A percentile compares a stretch with the other conserved stretches of the same genome.
phyloP scores from a whole-genome alignment of 2,888 invertebrate species.

The Pterostichus niger region DNA sequence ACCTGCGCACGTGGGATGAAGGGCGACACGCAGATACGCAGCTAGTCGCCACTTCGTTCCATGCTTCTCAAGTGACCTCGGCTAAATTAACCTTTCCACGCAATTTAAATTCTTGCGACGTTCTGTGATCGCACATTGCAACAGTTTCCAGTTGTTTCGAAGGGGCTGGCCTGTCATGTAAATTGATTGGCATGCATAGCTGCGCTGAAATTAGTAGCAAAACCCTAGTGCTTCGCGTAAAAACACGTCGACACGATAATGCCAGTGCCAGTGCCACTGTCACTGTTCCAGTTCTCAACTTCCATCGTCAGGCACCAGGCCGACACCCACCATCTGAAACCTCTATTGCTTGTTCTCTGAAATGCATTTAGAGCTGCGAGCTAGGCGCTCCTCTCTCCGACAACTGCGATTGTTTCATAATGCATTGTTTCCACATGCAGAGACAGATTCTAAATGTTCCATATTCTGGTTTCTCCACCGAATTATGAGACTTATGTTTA shows the following conservation, averaged over 20 bases:
- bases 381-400: constrained; percentile 19
- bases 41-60: neutral
- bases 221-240: constrained; percentile 38
- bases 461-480: constrained; percentile 31
- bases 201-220: constrained; percentile 51
- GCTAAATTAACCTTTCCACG: constrained; percentile 56
- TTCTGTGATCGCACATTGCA: constrained; percentile 48
- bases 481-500: constrained; percentile 49
- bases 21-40: neutral
- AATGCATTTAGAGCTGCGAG: constrained; percentile 33
- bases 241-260: constrained; percentile 51
- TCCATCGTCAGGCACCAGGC: no score
- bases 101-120: constrained; percentile 57
- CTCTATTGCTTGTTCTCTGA: constrained; percentile 22
- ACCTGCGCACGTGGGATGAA: neutral
- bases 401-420: constrained; percentile 56
- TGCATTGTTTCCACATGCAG: constrained; percentile 58
- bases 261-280: neutral
- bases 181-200: constrained; percentile 63
- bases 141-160: constrained; percentile 57
- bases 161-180: constrained; percentile 44
- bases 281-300: neutral
- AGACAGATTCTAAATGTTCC: constrained; percentile 38
- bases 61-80: constrained; percentile 38
- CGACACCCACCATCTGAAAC: constrained; percentile 8